Percentiles rank a stretch among this genome's conserved stretches.
Evolutionary conservation across 2,888 invertebrate species (phyloP).

Genomic region (Eristalis tenax): DNA sequence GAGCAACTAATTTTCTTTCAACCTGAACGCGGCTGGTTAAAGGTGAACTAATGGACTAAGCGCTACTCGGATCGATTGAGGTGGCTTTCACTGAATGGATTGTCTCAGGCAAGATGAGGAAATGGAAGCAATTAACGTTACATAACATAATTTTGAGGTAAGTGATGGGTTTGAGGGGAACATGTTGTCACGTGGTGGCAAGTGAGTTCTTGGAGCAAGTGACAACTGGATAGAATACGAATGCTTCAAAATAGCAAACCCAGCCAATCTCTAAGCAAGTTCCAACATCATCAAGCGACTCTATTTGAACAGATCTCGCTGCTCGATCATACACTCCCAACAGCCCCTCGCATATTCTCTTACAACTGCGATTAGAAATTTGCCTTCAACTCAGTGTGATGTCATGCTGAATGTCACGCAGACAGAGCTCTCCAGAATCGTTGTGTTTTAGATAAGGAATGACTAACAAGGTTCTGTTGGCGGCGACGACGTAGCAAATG

Average conservation of each 20-base stretch:
- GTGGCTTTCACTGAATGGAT: not conserved
- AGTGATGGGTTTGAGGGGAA: not conserved
- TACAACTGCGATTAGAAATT: not conserved
- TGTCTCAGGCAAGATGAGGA: not conserved
- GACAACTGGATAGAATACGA: too few species aligned
- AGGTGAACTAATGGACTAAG: not conserved
- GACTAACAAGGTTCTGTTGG: not conserved
- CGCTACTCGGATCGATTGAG: not conserved
- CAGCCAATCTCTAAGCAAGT: too few species aligned
- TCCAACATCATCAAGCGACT: too few species aligned
- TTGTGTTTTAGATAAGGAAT: not conserved
- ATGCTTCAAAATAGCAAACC: too few species aligned
- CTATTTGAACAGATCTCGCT: too few species aligned
- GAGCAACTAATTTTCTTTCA: constrained; percentile 17
- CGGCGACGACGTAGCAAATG: not conserved
- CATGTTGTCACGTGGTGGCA: too few species aligned
- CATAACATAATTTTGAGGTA: not conserved
- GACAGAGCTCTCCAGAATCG: not conserved
- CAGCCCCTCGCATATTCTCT: not conserved
- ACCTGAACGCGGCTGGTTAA: not conserved
- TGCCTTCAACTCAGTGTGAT: not conserved
- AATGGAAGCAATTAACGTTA: not conserved
- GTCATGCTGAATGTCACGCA: not conserved
- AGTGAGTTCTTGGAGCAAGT: too few species aligned
- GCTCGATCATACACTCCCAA: not conserved